These are phyloP conservation scores for Monochamus alternatus DNA, from an alignment of 2,888 invertebrate species.

Conservation along the genomic window DNA sequence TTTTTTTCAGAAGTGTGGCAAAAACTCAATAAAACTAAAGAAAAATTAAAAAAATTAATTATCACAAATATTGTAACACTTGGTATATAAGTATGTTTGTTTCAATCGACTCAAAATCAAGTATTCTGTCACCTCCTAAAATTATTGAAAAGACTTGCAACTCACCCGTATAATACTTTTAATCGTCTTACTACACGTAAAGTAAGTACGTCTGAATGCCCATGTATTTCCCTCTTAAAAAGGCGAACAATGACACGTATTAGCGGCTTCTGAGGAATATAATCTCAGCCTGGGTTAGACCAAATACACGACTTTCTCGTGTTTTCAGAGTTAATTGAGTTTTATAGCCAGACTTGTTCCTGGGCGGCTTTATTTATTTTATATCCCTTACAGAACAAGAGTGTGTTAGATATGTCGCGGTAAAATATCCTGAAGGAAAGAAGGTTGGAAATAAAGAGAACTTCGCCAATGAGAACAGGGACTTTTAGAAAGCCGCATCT, in stretches of 20 bases:
- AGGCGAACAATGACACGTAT: neutral
- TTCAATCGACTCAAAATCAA: too few relatives aligned
- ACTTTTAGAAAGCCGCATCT: conserved; percentile 3
- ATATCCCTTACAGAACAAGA: conserved; percentile 3
- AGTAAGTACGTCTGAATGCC: neutral
- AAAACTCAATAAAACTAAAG: too few relatives aligned
- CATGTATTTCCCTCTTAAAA: neutral
- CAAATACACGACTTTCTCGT: neutral
- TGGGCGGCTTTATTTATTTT: conserved; percentile 1
- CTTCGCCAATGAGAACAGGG: neutral
- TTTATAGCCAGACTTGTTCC: conserved; percentile 6
- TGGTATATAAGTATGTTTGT: too few relatives aligned
- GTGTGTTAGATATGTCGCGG: neutral
- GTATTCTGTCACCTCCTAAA: too few relatives aligned
- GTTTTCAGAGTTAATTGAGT: conserved; percentile 2
- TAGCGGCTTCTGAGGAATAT: neutral
- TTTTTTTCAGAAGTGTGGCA: too few relatives aligned
- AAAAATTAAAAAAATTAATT: too few relatives aligned
- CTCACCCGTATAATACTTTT: too few relatives aligned
- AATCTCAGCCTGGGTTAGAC: neutral
- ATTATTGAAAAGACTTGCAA: too few relatives aligned
- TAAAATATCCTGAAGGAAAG: neutral
- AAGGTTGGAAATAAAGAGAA: neutral
- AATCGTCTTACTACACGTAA: too few relatives aligned
- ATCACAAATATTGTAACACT: too few relatives aligned